phyloP scores from a whole-genome alignment of 2,113 vertebrate genomes.

The Cichladusa arquata region DNA sequence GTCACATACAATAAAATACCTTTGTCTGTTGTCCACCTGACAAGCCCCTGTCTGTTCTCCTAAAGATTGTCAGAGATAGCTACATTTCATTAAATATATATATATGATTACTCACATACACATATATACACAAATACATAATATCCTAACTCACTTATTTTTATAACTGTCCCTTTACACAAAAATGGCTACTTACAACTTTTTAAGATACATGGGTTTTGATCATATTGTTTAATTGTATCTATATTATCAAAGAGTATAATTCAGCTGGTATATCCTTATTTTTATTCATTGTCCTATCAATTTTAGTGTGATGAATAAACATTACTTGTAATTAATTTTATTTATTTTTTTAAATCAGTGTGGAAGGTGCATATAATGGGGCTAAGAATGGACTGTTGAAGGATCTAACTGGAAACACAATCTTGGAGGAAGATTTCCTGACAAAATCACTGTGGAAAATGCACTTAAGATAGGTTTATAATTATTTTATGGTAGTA shows the following conservation, averaged over 20 bases:
- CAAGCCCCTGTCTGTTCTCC: neutral
- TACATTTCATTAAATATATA: neutral
- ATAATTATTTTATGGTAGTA: neutral
- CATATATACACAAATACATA: neutral
- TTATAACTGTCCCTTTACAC: neutral
- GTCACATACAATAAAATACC: accelerated
- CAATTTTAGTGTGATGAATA: neutral
- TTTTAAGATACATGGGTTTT: neutral
- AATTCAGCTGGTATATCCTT: neutral
- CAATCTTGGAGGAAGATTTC: neutral
- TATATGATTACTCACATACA: neutral
- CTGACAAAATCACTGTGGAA: neutral
- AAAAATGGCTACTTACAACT: neutral
- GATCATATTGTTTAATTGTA: neutral
- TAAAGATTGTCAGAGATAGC: neutral
- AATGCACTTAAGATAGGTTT: neutral
- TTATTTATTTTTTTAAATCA: neutral
- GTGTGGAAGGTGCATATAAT: neutral
- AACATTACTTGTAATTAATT: neutral
- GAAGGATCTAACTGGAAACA: neutral
- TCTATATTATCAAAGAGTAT: neutral
- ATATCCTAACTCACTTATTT: neutral
- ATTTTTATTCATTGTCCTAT: neutral
- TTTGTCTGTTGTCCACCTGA: neutral
- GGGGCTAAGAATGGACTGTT: neutral